Evolutionary conservation across 2,888 invertebrate genomes (phyloP), one percentile per base, ranked within the genome.

Genomic region (Blastobasis lacticolella): DNA sequence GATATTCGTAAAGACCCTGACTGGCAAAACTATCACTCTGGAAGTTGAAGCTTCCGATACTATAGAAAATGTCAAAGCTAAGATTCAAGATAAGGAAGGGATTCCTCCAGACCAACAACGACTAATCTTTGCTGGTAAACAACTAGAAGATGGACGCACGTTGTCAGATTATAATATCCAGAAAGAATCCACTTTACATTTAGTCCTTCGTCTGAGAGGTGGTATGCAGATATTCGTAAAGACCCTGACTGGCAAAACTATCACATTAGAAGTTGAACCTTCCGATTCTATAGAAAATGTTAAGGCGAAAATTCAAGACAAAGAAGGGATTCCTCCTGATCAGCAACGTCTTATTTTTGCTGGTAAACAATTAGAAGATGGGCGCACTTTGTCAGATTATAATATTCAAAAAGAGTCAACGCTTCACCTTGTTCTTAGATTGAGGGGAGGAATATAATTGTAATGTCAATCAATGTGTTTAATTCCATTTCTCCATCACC

Each of bases 391-490:
- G 0, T 66, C 66, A 0, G 67, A 67, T 49, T 67, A 23, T 23
- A 23, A 23, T 57, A 23, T 23, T 23, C 23, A 23, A 3, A 23
- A 23, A 23, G 23, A 23, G 23, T 23, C 23, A 23, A 23, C 90
- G 1, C 79, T 91, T 10, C 90, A 91, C 63, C 75, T 91, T 56
- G 90, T 91, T 6, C 71, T 91, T 41, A 84, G 91, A 60, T 82
- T 92, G 36, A 75, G 91, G 59, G 93, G 93, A 54, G 64, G 64
- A 40, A 54, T 57, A 9, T 55, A 57, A 38, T 49, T 38, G 6
- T 45, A 50, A 38, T 48, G 9, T n/a, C 23, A 23, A 23, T 23
- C 23, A 23, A 23, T 23, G 23, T 23, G 1, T 23, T 23, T 3
- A 23, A 23, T 23, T 23, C 23, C 23, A 23, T 23, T 23, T 23